Conservation (phyloP, 2,888 invertebrate genomes). For the Aromia moschata region DNA sequence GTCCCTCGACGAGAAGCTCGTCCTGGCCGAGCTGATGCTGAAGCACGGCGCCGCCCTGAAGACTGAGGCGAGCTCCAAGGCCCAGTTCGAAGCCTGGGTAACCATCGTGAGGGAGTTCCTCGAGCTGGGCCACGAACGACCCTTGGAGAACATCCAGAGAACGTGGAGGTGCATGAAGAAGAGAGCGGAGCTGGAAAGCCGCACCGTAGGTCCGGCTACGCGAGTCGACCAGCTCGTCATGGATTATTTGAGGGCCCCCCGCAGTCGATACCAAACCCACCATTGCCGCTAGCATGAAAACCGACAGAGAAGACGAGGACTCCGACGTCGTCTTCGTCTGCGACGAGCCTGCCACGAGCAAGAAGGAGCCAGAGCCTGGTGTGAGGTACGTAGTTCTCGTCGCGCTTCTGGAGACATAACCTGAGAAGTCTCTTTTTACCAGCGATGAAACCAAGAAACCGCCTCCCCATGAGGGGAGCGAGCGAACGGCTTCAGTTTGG, state of each 20-base stretch:
- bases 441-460: no score
- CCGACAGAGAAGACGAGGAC: background rate
- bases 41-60: slow-evolving; percentile 3
- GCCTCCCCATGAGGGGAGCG: no score
- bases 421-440: no score
- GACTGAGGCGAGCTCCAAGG: background rate
- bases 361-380: background rate
- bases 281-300: no score
- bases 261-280: no score
- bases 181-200: background rate
- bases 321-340: slow-evolving; percentile 3
- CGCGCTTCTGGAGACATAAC: no score
- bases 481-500: no score
- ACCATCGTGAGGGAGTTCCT: background rate
- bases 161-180: background rate
- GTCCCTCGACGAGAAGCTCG: background rate
- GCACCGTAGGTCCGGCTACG: background rate
- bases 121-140: background rate
- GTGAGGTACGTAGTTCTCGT: no score
- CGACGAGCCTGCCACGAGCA: background rate
- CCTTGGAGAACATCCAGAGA: background rate
- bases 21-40: slow-evolving; percentile 4
- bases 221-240: background rate
- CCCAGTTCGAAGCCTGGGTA: slow-evolving; percentile 1
- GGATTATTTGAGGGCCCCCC: background rate